A percentile compares a stretch with the other conserved stretches of the same genome.
phyloP scores from a whole-genome alignment of 2,888 invertebrate species.

The Monoplex corrugatus region DNA sequence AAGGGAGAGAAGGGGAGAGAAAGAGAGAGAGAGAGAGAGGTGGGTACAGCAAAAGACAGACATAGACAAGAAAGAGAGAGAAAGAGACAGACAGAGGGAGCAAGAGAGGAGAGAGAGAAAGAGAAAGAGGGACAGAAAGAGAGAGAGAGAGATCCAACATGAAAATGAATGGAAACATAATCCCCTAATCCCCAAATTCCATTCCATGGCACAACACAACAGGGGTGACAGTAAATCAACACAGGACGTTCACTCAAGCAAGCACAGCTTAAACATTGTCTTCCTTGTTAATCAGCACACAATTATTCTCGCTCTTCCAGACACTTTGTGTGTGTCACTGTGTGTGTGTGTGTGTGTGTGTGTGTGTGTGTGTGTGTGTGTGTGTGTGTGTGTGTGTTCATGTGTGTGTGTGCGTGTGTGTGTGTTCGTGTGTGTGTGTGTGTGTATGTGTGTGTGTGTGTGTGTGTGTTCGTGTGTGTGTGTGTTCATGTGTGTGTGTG shows the following conservation, averaged over 20 bases:
- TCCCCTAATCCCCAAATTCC: too few species aligned
- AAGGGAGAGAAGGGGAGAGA: background rate
- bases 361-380: background rate
- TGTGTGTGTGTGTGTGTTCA: background rate
- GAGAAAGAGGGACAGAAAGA: background rate
- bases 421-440: background rate
- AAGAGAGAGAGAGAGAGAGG: background rate
- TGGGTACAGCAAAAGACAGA: too few species aligned
- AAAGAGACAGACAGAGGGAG: background rate
- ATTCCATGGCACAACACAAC: too few species aligned
- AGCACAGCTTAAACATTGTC: too few species aligned
- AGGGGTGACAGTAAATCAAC: too few species aligned
- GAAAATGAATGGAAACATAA: too few species aligned
- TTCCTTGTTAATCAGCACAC: too few species aligned
- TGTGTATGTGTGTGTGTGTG: background rate
- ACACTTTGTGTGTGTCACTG: background rate
- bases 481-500: background rate
- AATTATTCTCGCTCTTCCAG: too few species aligned
- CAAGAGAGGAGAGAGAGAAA: background rate
- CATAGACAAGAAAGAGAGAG: background rate
- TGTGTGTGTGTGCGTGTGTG: background rate
- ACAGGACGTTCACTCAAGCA: too few species aligned
- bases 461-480: conserved; percentile 17
- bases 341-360: background rate
- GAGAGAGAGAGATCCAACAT: background rate